Percentiles rank a stretch among this genome's conserved stretches.
phyloP scores from a whole-genome alignment of 2,888 invertebrate genomes.

The Clunio marinus region DNA sequence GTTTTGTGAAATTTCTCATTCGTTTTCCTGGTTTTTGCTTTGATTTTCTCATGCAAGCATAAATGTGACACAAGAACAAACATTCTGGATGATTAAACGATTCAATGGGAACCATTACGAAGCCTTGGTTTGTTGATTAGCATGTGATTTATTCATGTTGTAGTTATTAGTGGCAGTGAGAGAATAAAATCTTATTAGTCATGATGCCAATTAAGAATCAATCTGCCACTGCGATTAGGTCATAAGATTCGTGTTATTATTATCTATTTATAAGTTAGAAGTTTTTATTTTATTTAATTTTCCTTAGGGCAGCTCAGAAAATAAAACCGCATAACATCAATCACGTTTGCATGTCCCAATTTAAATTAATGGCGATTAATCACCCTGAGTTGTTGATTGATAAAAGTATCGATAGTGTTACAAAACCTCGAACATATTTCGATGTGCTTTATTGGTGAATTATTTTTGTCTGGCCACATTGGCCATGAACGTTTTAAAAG shows the following conservation, averaged over 20 bases:
- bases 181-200: background rate
- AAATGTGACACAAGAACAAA: too few relatives aligned
- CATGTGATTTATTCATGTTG: background rate
- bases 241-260: background rate
- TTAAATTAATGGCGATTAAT: too few relatives aligned
- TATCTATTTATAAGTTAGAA: too few relatives aligned
- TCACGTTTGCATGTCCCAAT: background rate
- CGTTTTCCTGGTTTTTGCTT: background rate
- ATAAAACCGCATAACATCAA: background rate
- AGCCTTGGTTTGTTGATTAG: background rate
- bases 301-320: background rate
- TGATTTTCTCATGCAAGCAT: too few relatives aligned
- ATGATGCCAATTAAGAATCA: background rate
- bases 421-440: background rate
- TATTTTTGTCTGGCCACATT: background rate
- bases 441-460: background rate
- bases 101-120: background rate
- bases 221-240: constrained; percentile 1
- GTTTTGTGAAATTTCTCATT: too few relatives aligned
- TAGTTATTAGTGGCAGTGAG: background rate
- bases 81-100: too few relatives aligned
- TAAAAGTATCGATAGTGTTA: background rate
- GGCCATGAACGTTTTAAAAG: background rate
- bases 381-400: background rate
- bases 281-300: too few relatives aligned